Conservation (phyloP, 2,113 vertebrate species). For the Mormyrus iriodes region DNA sequence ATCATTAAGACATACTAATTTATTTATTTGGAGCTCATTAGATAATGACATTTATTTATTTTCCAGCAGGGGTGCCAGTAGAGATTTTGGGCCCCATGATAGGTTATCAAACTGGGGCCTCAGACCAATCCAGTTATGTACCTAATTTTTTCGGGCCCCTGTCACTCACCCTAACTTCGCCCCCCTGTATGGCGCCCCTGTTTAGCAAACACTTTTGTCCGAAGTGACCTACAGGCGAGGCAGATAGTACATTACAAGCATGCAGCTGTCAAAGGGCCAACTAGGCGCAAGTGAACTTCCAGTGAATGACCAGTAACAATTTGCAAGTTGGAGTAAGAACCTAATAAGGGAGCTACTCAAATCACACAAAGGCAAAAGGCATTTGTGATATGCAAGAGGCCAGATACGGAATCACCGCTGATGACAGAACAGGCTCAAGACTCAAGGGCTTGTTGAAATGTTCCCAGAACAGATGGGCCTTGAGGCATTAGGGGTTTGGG, state of each 20-base stretch:
- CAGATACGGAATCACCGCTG: background rate
- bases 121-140: background rate
- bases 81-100: background rate
- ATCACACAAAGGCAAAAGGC: background rate
- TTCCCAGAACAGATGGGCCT: background rate
- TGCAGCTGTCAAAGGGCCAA: background rate
- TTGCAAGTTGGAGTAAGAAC: background rate
- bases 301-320: background rate
- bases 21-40: background rate
- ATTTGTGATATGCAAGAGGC: background rate
- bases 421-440: background rate
- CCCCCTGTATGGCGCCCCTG: background rate
- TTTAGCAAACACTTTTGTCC: background rate
- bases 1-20: background rate
- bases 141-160: background rate
- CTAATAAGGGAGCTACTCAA: background rate
- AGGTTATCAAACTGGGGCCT: background rate
- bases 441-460: background rate
- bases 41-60: background rate
- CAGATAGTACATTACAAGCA: background rate
- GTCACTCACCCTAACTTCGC: background rate
- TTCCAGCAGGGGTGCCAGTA: background rate
- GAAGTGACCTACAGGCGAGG: background rate
- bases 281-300: background rate
- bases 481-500: background rate